phyloP scores from a whole-genome alignment of 2,797 vertebrate species.

The Propithecus deckenii region DNA sequence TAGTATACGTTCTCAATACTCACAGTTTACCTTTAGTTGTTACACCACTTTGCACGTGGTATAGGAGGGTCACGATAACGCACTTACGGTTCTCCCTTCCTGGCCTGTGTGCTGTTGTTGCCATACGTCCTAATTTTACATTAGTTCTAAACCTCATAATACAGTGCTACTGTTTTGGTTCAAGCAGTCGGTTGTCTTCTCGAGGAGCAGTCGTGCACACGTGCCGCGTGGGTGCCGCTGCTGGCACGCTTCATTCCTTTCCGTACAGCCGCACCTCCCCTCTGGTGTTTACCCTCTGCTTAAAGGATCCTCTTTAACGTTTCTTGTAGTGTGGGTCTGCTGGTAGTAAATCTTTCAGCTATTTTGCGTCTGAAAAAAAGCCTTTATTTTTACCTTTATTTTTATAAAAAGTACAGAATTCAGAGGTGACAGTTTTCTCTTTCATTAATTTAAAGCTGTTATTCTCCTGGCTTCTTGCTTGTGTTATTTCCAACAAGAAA shows the following conservation, averaged over 20 bases:
- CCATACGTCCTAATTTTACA: neutral
- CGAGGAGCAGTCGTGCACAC: neutral
- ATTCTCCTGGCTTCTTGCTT: neutral
- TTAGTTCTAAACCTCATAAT: neutral
- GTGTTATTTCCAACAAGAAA: neutral
- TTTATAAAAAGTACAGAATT: constrained; percentile 23
- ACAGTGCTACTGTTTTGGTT: neutral
- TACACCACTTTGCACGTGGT: neutral
- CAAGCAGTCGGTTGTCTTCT: neutral
- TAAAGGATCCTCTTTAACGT: neutral
- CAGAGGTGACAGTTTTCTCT: neutral
- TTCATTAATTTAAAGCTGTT: neutral
- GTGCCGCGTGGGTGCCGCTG: neutral
- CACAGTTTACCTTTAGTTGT: neutral
- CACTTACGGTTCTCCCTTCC: neutral
- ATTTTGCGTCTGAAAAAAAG: neutral
- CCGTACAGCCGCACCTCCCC: neutral
- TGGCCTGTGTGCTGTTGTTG: neutral
- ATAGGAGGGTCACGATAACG: neutral
- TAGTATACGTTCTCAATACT: neutral
- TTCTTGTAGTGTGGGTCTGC: neutral
- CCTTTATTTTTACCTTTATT: constrained; percentile 11
- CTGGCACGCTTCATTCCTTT: neutral
- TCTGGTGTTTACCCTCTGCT: neutral
- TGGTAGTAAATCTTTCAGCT: neutral